Conservation (phyloP, 2,888 invertebrate species). For the Idaea dimidiata region DNA sequence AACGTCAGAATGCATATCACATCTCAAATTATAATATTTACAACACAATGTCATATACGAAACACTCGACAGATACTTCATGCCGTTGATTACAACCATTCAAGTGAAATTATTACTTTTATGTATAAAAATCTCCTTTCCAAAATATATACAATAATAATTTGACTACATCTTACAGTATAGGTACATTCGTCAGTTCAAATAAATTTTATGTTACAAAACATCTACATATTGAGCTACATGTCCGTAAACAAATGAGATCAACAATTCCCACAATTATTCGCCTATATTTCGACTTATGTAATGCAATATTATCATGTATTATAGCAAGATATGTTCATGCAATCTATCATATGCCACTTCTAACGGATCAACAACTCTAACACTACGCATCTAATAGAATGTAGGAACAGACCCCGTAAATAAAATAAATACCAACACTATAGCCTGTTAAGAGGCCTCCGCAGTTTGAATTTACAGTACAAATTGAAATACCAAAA, state of each 20-base stretch:
- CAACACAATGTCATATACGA: constrained; percentile 42
- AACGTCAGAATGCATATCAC: constrained; percentile 74
- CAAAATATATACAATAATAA: constrained; percentile 71
- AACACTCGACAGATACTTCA: constrained; percentile 60
- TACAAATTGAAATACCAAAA: too few species aligned
- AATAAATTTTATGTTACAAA: constrained; percentile 67
- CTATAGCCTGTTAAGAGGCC: constrained; percentile 13
- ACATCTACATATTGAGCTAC: constrained; percentile 74
- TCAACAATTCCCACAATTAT: constrained; percentile 70
- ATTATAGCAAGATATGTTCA: constrained; percentile 44
- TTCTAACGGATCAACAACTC: constrained; percentile 9
- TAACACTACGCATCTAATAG: constrained; percentile 15
- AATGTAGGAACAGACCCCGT: constrained; percentile 24
- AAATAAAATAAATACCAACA: constrained; percentile 21
- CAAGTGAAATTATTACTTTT: constrained; percentile 60
- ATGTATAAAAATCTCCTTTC: constrained; percentile 74
- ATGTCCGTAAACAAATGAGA: constrained; percentile 76
- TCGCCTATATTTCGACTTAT: constrained; percentile 36
- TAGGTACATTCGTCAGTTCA: constrained; percentile 61
- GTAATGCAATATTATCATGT: constrained; percentile 40
- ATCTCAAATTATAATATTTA: constrained; percentile 70
- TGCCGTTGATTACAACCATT: constrained; percentile 47
- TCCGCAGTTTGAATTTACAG: too few species aligned
- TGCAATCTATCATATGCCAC: constrained; percentile 42
- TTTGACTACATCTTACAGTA: constrained; percentile 66